phyloP scores from a whole-genome alignment of 2,113 vertebrate species.

The Ginglymostoma cirratum region DNA sequence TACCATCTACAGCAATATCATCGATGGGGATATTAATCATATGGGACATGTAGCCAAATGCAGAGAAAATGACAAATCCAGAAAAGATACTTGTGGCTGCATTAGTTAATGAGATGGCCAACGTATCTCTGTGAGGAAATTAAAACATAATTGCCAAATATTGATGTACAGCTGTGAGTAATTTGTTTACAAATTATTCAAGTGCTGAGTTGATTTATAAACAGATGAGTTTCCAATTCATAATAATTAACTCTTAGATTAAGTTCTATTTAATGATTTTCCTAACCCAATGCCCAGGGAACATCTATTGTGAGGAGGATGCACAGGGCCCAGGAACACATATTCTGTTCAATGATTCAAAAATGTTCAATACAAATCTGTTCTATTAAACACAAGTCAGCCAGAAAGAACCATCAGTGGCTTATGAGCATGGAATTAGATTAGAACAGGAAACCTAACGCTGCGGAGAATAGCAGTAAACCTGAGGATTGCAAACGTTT shows the following conservation, averaged over 20 bases:
- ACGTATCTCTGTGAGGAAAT: slow-evolving; percentile 53
- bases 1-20: slow-evolving; percentile 62
- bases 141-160: neutral
- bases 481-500: too few species aligned
- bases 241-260: neutral
- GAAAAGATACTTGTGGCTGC: slow-evolving; percentile 61
- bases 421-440: too few species aligned
- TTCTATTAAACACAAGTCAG: neutral
- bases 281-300: neutral
- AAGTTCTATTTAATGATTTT: neutral
- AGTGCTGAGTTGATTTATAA: neutral
- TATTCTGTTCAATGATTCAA: neutral
- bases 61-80: slow-evolving; percentile 67
- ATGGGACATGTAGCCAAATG: slow-evolving; percentile 66
- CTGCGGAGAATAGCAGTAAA: too few species aligned
- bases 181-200: neutral
- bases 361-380: neutral
- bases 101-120: slow-evolving; percentile 57
- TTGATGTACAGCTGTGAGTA: neutral
- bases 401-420: neutral
- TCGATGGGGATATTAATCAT: slow-evolving; percentile 55
- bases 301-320: neutral
- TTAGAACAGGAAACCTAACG: too few species aligned
- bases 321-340: neutral
- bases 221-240: neutral